Evolutionary conservation across 2,888 invertebrate genomes (phyloP).

Genomic region (Trachelus troglodyta): DNA sequence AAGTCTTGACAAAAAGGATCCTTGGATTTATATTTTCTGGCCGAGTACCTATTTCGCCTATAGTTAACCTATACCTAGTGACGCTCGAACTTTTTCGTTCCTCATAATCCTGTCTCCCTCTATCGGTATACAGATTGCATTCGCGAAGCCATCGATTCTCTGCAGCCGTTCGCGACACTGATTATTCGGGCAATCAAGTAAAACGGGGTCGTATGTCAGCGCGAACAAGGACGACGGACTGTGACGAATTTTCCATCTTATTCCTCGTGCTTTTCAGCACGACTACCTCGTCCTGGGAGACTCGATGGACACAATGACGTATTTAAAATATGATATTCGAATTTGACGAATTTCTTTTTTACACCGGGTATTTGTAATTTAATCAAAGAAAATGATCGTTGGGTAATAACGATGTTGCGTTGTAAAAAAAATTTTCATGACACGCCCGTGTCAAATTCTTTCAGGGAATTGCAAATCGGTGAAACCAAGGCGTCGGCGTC

Average conservation of each 20-base stretch:
- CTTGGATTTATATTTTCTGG: neutral
- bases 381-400: neutral
- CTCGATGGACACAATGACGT: neutral
- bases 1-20: neutral
- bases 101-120: neutral
- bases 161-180: neutral
- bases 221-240: neutral
- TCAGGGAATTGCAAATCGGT: neutral
- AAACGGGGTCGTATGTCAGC: constrained; percentile 25
- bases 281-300: neutral
- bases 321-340: neutral
- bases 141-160: neutral
- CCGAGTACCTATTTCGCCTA: neutral
- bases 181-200: constrained; percentile 11
- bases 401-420: neutral
- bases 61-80: neutral
- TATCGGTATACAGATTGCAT: neutral
- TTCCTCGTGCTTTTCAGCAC: neutral
- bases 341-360: neutral
- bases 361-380: neutral
- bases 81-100: neutral
- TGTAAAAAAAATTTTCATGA: neutral
- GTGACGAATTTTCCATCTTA: neutral
- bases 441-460: neutral
- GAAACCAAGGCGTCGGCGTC: neutral